Evolutionary conservation across 2,888 invertebrate genomes (phyloP).

Genomic region (Lochmaea crataegi): DNA sequence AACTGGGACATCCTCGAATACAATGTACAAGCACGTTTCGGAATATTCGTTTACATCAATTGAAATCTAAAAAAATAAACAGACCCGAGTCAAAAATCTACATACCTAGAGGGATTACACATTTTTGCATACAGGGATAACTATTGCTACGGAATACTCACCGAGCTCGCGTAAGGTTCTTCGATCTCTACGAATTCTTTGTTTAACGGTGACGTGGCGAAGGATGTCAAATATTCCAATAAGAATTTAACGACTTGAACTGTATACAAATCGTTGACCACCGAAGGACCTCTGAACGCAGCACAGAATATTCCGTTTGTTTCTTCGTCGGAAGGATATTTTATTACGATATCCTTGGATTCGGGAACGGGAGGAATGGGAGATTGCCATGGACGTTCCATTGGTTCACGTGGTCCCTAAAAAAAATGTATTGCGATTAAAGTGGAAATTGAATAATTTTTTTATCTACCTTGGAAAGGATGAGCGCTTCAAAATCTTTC

Average conservation of each 20-base stretch:
- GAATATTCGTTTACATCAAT: constrained; percentile 80
- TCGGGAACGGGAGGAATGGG: constrained; percentile 73
- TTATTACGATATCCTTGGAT: constrained; percentile 70
- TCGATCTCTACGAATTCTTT: constrained; percentile 84
- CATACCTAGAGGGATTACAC: no score
- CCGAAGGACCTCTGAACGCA: constrained; percentile 85
- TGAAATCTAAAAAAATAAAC: constrained; percentile 68
- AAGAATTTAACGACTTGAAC: constrained; percentile 77
- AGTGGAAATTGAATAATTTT: background rate
- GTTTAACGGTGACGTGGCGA: constrained; percentile 86
- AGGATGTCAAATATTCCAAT: constrained; percentile 85
- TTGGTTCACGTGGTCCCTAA: constrained; percentile 69
- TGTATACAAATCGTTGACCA: constrained; percentile 69
- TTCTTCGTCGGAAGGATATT: constrained; percentile 87
- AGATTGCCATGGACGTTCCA: constrained; percentile 82
- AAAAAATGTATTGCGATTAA: background rate
- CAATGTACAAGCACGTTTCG: constrained; percentile 75
- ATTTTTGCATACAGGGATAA: no score
- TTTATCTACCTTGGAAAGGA: constrained; percentile 74
- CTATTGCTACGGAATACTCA: constrained; percentile 54
- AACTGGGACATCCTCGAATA: constrained; percentile 81
- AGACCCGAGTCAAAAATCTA: no score
- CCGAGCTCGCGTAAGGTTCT: constrained; percentile 84
- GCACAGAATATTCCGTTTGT: constrained; percentile 82
- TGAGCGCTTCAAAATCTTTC: constrained; percentile 80